A percentile compares a stretch with the other conserved stretches of the same genome.
These are phyloP conservation scores for Kryptolebias marmoratus DNA, from an alignment of 2,113 vertebrate genomes.

Conservation along the genomic window DNA sequence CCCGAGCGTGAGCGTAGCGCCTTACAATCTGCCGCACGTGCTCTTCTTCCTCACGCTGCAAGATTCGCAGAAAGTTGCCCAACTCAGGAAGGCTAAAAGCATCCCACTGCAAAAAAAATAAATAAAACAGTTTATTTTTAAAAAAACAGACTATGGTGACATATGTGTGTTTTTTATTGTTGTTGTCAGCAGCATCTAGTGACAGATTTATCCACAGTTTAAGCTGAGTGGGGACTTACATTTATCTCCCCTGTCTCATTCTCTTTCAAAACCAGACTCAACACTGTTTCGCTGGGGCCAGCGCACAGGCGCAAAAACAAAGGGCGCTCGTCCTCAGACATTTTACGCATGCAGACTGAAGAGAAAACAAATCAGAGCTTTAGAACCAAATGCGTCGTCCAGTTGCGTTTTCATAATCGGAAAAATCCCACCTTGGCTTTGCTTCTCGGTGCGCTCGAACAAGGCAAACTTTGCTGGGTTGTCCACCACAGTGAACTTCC, in stretches of 20 bases:
- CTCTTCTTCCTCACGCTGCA: conserved; percentile 94
- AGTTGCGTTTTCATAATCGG: not conserved
- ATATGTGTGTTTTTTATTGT: too few relatives aligned
- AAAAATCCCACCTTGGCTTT: conserved; percentile 85
- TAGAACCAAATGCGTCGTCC: not conserved
- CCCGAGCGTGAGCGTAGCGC: conserved; percentile 87
- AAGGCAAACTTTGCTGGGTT: conserved; percentile 95
- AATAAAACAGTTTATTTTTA: not conserved
- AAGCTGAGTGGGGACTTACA: conserved; percentile 80
- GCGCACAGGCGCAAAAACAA: conserved; percentile 88
- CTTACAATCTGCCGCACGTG: conserved; percentile 88
- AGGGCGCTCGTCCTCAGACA: conserved; percentile 87
- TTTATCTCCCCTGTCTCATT: conserved; percentile 95
- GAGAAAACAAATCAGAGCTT: conserved; percentile 7
- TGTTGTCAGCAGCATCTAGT: too few relatives aligned
- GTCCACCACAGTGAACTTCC: conserved; percentile 95
- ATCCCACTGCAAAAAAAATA: conserved; percentile 86
- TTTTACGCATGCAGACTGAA: conserved; percentile 88
- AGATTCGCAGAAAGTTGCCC: conserved; percentile 93
- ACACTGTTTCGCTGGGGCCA: conserved; percentile 89
- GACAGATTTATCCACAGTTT: not conserved
- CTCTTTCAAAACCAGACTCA: conserved; percentile 93
- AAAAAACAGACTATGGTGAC: not conserved
- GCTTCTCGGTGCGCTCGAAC: conserved; percentile 89
- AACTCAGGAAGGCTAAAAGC: conserved; percentile 95